Conservation (phyloP, 2,888 invertebrate species). For the Acanthacorydalis orientalis region DNA sequence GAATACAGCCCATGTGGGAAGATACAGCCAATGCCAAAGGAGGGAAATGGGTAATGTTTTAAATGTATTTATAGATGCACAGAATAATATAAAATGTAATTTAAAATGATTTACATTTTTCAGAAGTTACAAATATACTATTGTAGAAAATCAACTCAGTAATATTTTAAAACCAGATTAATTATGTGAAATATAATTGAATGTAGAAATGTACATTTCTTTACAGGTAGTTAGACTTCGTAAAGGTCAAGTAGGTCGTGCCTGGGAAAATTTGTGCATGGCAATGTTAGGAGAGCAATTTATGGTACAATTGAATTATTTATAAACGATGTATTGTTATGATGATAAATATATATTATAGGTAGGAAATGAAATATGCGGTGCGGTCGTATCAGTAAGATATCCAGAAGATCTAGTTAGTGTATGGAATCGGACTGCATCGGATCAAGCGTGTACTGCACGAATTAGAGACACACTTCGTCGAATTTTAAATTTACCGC, state of each 20-base stretch:
- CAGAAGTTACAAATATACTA: too few relatives aligned
- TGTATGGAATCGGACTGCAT: conserved; percentile 92
- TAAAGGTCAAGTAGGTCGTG: conserved; percentile 86
- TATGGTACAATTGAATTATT: conserved; percentile 38
- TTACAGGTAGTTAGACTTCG: conserved; percentile 62
- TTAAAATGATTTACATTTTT: too few relatives aligned
- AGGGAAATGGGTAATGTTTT: conserved; percentile 77
- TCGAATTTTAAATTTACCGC: conserved; percentile 86
- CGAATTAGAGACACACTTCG: conserved; percentile 90
- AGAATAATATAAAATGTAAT: background rate
- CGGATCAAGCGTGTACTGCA: conserved; percentile 72
- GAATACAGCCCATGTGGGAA: conserved; percentile 99
- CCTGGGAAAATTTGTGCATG: conserved; percentile 97
- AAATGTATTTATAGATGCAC: background rate
- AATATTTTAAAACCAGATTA: too few relatives aligned
- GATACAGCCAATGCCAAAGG: conserved; percentile 91
- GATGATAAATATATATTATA: conserved; percentile 11
- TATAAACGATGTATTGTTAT: background rate
- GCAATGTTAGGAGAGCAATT: conserved; percentile 99
- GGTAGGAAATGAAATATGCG: conserved; percentile 93
- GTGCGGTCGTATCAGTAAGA: conserved; percentile 88
- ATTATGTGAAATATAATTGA: background rate
- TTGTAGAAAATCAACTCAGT: too few relatives aligned
- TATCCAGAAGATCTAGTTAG: conserved; percentile 94
- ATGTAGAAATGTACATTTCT: background rate